Evolutionary conservation across 2,888 invertebrate species (phyloP).

Genomic region (Rhodophaea formosa): DNA sequence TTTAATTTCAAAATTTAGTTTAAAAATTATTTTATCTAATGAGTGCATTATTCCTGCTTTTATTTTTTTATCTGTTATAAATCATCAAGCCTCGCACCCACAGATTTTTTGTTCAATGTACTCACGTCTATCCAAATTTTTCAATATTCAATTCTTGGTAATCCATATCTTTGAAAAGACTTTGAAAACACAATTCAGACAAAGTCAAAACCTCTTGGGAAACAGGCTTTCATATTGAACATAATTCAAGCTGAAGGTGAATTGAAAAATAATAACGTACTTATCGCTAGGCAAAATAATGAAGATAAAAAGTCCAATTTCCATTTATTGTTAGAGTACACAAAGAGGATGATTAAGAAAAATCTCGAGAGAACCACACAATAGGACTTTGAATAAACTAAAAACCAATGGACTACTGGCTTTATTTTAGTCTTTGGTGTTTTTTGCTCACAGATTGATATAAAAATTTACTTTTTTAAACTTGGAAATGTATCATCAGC

Average conservation of each 20-base stretch:
- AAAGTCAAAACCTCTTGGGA: not conserved
- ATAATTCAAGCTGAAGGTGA: not conserved
- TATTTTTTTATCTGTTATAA: no score
- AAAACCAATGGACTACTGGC: not conserved
- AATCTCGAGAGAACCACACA: not conserved
- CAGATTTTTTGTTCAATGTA: no score
- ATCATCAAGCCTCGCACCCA: no score
- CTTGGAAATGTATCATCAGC: no score
- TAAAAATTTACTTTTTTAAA: no score
- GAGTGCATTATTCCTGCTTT: no score
- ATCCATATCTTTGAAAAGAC: no score
- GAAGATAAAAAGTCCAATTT: constrained; percentile 3
- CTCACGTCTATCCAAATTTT: no score
- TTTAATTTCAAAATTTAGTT: no score
- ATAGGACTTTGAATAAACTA: not conserved
- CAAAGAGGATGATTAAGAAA: constrained; percentile 9
- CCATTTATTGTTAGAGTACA: not conserved
- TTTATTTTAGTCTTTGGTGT: not conserved
- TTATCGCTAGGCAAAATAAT: not conserved
- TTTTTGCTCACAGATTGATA: not conserved
- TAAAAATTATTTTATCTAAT: no score
- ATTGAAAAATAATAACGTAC: constrained; percentile 1
- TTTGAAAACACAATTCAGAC: no score
- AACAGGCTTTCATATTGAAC: not conserved
- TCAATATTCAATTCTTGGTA: no score